A percentile compares a stretch with the other conserved stretches of the same genome.
Evolutionary conservation across 1,140 invertebrate genomes (phyloP).

Genomic region (Prorops nasuta): DNA sequence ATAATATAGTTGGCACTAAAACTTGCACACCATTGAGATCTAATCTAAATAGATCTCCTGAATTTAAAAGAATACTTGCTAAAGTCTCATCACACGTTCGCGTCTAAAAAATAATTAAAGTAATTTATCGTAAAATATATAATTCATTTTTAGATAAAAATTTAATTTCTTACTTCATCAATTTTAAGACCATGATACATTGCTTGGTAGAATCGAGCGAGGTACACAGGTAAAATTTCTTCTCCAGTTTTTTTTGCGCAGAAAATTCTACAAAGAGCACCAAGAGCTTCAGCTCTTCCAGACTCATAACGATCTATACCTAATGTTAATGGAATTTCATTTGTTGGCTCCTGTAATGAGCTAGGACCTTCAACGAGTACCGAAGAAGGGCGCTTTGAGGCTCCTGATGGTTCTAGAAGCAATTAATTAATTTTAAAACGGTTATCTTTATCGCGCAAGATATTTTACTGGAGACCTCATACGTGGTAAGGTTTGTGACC

Average conservation of each 20-base stretch:
- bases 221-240: constrained; percentile 89
- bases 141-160: not conserved
- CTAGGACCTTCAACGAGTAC: constrained; percentile 55
- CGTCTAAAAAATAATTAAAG: constrained; percentile 35
- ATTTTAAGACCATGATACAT: constrained; percentile 83
- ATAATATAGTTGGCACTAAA: constrained; percentile 83
- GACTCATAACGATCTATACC: constrained; percentile 72
- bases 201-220: constrained; percentile 92
- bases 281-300: constrained; percentile 93
- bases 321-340: constrained; percentile 54
- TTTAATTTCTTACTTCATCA: constrained; percentile 49
- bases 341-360: constrained; percentile 54
- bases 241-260: constrained; percentile 96
- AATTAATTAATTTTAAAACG: not conserved
- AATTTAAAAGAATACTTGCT: constrained; percentile 79
- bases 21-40: constrained; percentile 93
- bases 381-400: constrained; percentile 52
- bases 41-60: constrained; percentile 77
- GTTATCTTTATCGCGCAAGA: too few relatives aligned
- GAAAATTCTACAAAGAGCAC: constrained; percentile 91
- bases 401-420: constrained; percentile 57
- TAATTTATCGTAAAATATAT: not conserved
- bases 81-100: constrained; percentile 72
- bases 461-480: constrained; percentile 25
- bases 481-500: constrained; percentile 60